Base-by-base conservation (phyloP, 2,113 vertebrate genomes). In the Gavia stellata region DNA sequence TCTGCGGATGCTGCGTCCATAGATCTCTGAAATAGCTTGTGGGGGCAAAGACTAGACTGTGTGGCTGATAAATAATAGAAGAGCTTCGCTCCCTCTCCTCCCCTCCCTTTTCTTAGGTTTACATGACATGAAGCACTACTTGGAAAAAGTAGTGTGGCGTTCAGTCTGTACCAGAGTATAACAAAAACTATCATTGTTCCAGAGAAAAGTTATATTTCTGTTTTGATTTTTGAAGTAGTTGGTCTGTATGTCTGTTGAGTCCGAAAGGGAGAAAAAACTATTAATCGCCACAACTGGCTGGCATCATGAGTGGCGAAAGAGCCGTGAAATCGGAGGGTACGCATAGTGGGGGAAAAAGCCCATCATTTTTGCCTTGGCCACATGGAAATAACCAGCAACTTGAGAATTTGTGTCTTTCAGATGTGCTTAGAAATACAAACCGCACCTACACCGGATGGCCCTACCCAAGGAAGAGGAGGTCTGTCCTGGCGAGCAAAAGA, bases 61-160 rank as follows among this genome's bases (percentile, higher is more conserved):
- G 83, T 94, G 61, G 34, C 73, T 92, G 70, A 89, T 95, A 92
- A 96, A 96, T 96, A 94, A 94, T 94, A 72, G 66, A 96, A 72
- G 42, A 94, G 28, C 73, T 92, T 91, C 3, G 12, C 42, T 94
- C 36, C 38, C 34, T 92, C 58, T 85, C 14, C 45, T 86, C 34
- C 44, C 40, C 31, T 94, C 55, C 49, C 19, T 93, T 93, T 79
- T 61, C 86, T 90, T 85, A 68, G 87, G 55, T 87, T 90, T 96
- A 53, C 19, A 79, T 88, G 90, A 81, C 75, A 68, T 29, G 40
- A 94, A 86, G 45, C 40, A 24, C 34, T 91, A 14, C 68, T 92
- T 78, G 68, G 44, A 24, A 89, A 81, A 71, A 82, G 29, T 58
- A 78, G 61, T 31, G 50, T 42, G 29, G 21, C 36, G 15, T 63